Evolutionary conservation across 2,113 vertebrate genomes (phyloP).

Genomic region (Saiga tatarica): DNA sequence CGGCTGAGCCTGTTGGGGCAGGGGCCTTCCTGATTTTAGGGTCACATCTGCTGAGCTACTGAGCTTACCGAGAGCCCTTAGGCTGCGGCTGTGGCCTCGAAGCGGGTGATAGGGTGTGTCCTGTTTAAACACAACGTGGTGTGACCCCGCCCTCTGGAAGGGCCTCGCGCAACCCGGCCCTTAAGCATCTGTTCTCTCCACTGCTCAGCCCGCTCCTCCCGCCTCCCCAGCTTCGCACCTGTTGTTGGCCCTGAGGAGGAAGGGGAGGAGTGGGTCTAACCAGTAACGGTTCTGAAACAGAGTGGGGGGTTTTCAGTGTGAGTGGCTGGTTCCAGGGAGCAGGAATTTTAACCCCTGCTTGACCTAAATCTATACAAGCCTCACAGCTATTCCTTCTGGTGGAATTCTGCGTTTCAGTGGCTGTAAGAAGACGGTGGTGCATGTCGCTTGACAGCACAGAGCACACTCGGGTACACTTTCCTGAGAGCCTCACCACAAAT

Average conservation of each 20-base stretch:
- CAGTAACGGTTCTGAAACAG: not conserved
- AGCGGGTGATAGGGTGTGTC: not conserved
- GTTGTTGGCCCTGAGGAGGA: not conserved
- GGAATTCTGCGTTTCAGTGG: not conserved
- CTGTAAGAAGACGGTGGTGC: not conserved
- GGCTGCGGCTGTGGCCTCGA: not conserved
- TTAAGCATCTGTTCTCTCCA: not conserved
- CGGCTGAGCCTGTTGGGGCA: not conserved
- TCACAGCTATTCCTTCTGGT: not conserved
- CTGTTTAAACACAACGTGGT: not conserved
- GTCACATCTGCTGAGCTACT: not conserved
- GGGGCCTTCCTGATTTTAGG: not conserved
- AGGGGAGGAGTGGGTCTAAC: not conserved
- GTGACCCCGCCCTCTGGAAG: not conserved
- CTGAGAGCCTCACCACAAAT: not conserved
- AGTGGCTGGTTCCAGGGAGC: not conserved
- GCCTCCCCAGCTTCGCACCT: not conserved
- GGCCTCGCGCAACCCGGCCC: not conserved
- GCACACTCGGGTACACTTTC: not conserved
- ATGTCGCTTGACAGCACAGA: not conserved
- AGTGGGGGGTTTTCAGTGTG: not conserved
- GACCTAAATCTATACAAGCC: not conserved
- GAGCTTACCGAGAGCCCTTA: not conserved
- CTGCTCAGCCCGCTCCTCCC: not conserved
- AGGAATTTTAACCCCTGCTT: not conserved